Evolutionary conservation across 2,797 vertebrate species (phyloP).

Genomic region (Lepilemur septentrionalis): DNA sequence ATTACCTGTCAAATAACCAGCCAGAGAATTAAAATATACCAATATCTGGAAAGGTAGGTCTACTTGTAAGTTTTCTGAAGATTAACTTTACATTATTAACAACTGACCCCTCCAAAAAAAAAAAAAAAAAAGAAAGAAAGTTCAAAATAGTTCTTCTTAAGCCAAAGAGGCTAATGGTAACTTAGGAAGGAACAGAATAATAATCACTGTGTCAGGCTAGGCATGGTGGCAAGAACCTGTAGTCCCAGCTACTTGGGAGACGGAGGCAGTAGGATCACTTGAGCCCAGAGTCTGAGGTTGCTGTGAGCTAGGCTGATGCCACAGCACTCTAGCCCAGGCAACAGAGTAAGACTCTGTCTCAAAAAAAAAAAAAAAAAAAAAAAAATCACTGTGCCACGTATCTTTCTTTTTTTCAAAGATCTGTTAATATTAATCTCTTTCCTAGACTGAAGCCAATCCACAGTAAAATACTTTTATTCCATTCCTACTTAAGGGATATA

Average conservation of each 20-base stretch:
- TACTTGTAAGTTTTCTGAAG: not conserved
- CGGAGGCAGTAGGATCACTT: too few relatives aligned
- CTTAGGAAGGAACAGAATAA: constrained; percentile 21
- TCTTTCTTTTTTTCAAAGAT: not conserved
- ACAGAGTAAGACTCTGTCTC: too few relatives aligned
- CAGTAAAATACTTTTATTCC: constrained; percentile 24
- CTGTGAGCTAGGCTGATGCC: too few relatives aligned
- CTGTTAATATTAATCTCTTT: not conserved
- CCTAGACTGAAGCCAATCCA: not conserved
- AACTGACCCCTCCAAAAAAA: not conserved
- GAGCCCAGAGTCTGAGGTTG: too few relatives aligned
- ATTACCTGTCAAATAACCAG: not conserved
- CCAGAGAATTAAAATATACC: not conserved
- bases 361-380: too few relatives aligned
- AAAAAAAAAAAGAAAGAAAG: not conserved
- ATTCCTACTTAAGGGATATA: not conserved
- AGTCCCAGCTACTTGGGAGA: too few relatives aligned
- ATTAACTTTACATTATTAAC: not conserved
- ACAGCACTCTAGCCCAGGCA: too few relatives aligned
- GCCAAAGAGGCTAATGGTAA: not conserved
- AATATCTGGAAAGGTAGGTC: not conserved
- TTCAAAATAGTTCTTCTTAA: constrained; percentile 1
- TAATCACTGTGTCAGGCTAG: not conserved
- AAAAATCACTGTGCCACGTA: not conserved
- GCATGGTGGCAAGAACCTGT: too few relatives aligned